A percentile compares a stretch with the other conserved stretches of the same genome.
Conservation (phyloP, 1,140 invertebrate species). For the Drosophila bipectinata region DNA sequence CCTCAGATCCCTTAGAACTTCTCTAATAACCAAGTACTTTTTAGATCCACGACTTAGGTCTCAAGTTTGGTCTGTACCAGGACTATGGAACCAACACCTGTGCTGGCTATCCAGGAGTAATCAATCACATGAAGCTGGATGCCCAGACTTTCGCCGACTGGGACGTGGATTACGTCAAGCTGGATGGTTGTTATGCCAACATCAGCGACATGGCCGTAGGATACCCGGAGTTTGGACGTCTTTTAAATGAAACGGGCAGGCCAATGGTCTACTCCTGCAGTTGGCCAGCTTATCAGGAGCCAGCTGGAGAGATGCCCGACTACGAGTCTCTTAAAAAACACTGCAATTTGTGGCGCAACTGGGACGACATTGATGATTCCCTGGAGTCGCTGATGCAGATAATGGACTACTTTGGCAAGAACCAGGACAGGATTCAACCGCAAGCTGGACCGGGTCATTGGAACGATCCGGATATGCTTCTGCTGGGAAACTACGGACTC, state of each 20-base stretch:
- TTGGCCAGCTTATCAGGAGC: constrained; percentile 95
- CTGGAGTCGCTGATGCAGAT: constrained; percentile 90
- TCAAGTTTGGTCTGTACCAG: constrained; percentile 95
- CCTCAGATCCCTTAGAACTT: not conserved
- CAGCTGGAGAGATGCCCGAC: constrained; percentile 91
- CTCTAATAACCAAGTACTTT: not conserved
- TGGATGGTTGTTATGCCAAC: constrained; percentile 94
- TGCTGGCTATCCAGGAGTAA: constrained; percentile 92
- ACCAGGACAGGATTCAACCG: constrained; percentile 89
- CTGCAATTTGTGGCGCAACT: constrained; percentile 96
- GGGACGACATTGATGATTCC: constrained; percentile 93
- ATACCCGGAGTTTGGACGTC: constrained; percentile 89
- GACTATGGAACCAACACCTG: constrained; percentile 94
- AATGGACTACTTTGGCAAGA: constrained; percentile 91
- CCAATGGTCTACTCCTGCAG: constrained; percentile 95
- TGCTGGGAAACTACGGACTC: constrained; percentile 94
- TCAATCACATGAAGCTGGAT: constrained; percentile 90
- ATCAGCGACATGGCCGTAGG: constrained; percentile 85
- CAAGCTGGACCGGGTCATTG: constrained; percentile 93
- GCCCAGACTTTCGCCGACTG: constrained; percentile 94
- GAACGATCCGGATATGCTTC: constrained; percentile 95
- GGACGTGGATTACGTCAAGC: constrained; percentile 95
- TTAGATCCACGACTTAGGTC: constrained; percentile 90
- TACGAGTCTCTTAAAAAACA: constrained; percentile 93
- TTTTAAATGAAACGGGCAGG: constrained; percentile 91